phyloP scores from a whole-genome alignment of 2,797 vertebrate species.

The Pangasius krempfi region DNA sequence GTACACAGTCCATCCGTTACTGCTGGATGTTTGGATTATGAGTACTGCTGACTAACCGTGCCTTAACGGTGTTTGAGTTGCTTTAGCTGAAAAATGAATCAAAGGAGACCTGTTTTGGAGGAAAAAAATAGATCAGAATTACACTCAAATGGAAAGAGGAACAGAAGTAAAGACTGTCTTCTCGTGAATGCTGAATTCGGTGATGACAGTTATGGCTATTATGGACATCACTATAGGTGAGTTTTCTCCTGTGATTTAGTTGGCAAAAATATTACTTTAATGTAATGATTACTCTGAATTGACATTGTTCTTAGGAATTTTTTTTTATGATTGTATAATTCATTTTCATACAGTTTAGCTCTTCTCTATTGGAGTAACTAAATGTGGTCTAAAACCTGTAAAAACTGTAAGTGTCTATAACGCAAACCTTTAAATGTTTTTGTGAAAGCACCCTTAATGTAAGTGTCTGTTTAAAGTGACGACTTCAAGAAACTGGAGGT shows the following conservation, averaged over 20 bases:
- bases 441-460: not conserved
- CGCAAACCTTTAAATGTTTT: not conserved
- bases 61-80: constrained; percentile 15
- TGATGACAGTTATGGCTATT: constrained; percentile 67
- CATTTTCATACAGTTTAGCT: not conserved
- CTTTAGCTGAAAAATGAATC: constrained; percentile 69
- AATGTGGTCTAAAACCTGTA: not conserved
- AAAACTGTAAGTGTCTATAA: not conserved
- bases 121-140: constrained; percentile 57
- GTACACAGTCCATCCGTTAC: constrained; percentile 45
- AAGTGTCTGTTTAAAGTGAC: not conserved
- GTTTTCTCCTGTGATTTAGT: constrained; percentile 38
- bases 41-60: constrained; percentile 29
- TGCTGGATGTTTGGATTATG: constrained; percentile 58
- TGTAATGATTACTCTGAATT: not conserved
- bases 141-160: constrained; percentile 60
- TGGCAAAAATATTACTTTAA: not conserved
- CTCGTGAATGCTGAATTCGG: constrained; percentile 69
- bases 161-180: constrained; percentile 73
- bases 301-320: not conserved
- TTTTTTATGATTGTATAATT: not conserved
- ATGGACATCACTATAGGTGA: constrained; percentile 72
- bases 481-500: not conserved
- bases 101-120: constrained; percentile 58
- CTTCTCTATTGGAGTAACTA: not conserved